Conservation (phyloP, 2,113 vertebrate species). For the Pelusios castaneus region DNA sequence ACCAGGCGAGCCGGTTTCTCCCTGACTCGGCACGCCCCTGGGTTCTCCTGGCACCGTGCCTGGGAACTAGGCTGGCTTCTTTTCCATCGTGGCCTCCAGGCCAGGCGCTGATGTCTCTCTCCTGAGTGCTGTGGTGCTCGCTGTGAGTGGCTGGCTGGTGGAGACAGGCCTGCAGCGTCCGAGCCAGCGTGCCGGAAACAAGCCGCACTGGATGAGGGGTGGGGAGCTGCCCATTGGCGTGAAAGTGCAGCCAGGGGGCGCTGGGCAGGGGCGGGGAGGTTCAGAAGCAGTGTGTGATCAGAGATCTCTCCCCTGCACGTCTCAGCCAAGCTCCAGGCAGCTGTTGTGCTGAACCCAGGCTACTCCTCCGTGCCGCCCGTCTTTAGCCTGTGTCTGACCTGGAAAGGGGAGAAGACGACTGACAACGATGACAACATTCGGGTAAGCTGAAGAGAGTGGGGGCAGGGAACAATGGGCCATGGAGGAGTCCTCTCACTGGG, state of each 20-base stretch:
- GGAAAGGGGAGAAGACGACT: conserved; percentile 93
- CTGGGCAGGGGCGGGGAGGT: background rate
- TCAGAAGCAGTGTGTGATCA: background rate
- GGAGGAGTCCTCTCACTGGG: accelerated
- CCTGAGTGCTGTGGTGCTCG: background rate
- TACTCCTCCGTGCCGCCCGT: conserved; percentile 90
- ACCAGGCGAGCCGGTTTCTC: background rate
- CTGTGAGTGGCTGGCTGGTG: background rate
- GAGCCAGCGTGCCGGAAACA: too few species aligned
- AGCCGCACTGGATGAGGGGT: background rate
- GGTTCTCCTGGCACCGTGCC: background rate
- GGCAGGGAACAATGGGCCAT: background rate
- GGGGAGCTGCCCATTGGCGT: background rate
- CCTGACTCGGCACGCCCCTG: background rate
- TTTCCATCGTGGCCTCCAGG: background rate
- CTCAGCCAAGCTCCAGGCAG: conserved; percentile 90
- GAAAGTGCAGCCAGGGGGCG: background rate
- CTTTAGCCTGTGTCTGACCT: conserved; percentile 93
- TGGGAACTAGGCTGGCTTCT: background rate
- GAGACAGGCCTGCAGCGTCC: background rate
- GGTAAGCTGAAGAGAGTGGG: conserved; percentile 65
- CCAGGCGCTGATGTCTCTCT: too few species aligned
- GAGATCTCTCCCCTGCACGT: background rate
- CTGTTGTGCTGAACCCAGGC: conserved; percentile 90
- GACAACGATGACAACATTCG: conserved; percentile 93